Evolutionary conservation across 2,113 vertebrate genomes (phyloP), one percentile per base, ranked within the genome.

Genomic region (Tetrao urogallus): DNA sequence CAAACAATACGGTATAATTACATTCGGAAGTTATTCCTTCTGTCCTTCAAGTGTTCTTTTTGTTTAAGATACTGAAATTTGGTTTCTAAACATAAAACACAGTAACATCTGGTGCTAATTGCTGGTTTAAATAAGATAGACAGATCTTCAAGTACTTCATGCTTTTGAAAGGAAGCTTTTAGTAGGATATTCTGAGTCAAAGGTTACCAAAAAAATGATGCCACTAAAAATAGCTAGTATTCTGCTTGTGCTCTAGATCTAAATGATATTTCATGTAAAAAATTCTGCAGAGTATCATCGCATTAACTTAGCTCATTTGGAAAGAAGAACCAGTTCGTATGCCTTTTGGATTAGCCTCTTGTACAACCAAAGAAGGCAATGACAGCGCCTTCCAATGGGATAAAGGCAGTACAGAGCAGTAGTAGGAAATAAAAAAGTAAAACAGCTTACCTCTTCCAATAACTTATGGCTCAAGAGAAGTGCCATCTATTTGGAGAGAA

Each of bases 1-100:
- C 96, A 96, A 97, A 98, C 97, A 97, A 98, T 98, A 97, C 96
- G 88, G 96, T 97, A 92, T 98, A 98, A 98, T 98, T 98, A 96
- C 94, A 20, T 97, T 97, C 97, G 97, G 98, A 97, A 98, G 96
- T 98, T 97, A 98, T 97, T 98, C 97, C 95, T 94, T 97, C 97
- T 97, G 97, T 98, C 97, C 97, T 98, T 98, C 96, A 97, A 91
- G 89, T 96, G 71, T 97, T 97, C 94, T 96, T 97, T 97, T 94
- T 97, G 96, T 98, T 95, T 95, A 97, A 97, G 96, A 95, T 95
- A 96, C 61, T 97, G 96, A 98, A 98, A 98, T 97, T 96, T 97
- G 42, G 67, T 97, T 42, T 98, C 97, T 98, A 98, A 98, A 98
- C 97, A 98, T 98, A 97, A 97, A 97, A 92, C 92, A 95, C 92